These are phyloP conservation scores for Gnathonemus echidnorhynchus DNA, from an alignment of 2,113 vertebrate genomes.

Conservation along the genomic window DNA sequence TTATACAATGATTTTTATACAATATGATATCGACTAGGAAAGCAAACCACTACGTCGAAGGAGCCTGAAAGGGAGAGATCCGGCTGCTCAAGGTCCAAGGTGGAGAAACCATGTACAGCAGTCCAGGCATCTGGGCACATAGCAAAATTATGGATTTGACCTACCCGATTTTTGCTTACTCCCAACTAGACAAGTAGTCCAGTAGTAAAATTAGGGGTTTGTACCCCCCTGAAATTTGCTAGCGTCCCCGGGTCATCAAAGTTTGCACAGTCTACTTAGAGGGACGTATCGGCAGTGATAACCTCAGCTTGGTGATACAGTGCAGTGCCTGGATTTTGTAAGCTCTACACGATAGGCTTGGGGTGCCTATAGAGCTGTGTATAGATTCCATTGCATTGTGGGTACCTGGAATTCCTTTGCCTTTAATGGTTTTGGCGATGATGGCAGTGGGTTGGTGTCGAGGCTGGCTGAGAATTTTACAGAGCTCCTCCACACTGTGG, in stretches of 20 bases:
- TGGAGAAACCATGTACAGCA: neutral
- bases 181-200: neutral
- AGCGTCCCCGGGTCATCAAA: neutral
- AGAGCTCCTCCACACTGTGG: conserved; percentile 71
- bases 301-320: neutral
- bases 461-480: conserved; percentile 69
- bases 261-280: neutral
- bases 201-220: neutral
- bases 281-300: neutral
- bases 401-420: conserved; percentile 71
- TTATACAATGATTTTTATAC: too few relatives aligned
- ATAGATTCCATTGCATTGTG: neutral
- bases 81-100: neutral
- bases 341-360: neutral
- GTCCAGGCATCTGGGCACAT: neutral
- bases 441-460: conserved; percentile 74
- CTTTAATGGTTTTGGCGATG: conserved; percentile 80
- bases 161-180: neutral
- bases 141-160: neutral
- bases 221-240: neutral
- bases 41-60: neutral
- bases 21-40: neutral
- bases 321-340: neutral
- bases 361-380: neutral
- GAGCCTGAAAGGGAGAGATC: neutral